phyloP scores from a whole-genome alignment of 1,140 invertebrate genomes.

The Diorhabda carinulata region DNA sequence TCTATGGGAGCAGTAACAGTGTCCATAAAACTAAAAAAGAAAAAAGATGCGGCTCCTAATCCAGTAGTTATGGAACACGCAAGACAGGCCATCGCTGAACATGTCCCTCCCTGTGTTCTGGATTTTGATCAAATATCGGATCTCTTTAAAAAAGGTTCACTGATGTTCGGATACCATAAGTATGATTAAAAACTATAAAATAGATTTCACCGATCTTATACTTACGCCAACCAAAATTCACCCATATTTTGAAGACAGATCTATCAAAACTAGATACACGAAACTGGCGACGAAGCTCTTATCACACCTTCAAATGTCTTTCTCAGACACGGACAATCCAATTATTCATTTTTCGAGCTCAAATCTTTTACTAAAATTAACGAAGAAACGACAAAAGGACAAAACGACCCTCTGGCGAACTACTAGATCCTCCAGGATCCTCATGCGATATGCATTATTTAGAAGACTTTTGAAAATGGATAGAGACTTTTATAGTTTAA shows the following conservation, averaged over 20 bases:
- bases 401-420: too few relatives aligned
- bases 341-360: too few relatives aligned
- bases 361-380: too few relatives aligned
- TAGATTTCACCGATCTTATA: constrained; percentile 1
- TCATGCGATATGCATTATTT: too few relatives aligned
- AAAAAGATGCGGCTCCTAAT: neutral
- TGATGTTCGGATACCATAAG: constrained; percentile 3
- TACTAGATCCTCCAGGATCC: too few relatives aligned
- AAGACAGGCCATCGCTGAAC: neutral
- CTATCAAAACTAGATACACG: constrained; percentile 10
- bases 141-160: neutral
- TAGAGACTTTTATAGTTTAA: too few relatives aligned
- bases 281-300: constrained; percentile 1
- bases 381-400: too few relatives aligned
- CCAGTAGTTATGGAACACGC: neutral
- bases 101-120: neutral
- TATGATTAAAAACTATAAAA: constrained; percentile 9
- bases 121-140: neutral
- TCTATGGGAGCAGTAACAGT: neutral
- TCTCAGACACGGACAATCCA: too few relatives aligned
- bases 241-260: neutral
- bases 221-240: constrained; percentile 8
- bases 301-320: too few relatives aligned
- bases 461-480: too few relatives aligned
- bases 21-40: neutral